phyloP scores from a whole-genome alignment of 2,113 vertebrate genomes.

The Pangasianodon hypophthalmus region DNA sequence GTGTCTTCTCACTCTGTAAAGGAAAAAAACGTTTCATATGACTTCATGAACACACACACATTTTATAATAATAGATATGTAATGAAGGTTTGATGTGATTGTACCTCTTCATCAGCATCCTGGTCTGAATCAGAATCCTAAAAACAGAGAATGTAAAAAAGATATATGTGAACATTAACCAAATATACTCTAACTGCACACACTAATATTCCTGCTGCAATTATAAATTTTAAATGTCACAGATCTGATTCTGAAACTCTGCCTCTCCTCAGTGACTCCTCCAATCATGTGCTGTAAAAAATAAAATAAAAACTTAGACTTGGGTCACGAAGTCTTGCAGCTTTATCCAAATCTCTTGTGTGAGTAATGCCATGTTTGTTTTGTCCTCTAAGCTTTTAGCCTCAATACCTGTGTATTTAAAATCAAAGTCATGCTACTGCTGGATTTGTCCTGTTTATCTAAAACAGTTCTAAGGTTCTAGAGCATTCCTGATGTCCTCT shows the following conservation, averaged over 20 bases:
- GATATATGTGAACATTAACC: not conserved
- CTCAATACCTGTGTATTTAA: not conserved
- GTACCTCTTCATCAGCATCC: conserved; percentile 96
- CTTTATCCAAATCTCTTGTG: not conserved
- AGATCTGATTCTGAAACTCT: too few species aligned
- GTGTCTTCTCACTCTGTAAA: conserved; percentile 88
- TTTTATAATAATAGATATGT: not conserved
- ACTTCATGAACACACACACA: not conserved
- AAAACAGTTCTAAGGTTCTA: not conserved
- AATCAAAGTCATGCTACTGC: not conserved
- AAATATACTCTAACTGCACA: not conserved
- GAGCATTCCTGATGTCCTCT: not conserved
- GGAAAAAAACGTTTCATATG: conserved; percentile 57
- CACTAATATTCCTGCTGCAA: not conserved
- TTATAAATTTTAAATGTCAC: not conserved
- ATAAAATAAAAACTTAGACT: not conserved
- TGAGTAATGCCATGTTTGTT: not conserved
- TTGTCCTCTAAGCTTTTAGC: not conserved
- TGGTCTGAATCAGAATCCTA: conserved; percentile 97
- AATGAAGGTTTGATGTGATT: not conserved
- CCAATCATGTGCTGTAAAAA: not conserved
- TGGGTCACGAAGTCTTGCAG: not conserved
- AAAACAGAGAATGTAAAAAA: conserved; percentile 57
- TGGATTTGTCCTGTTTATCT: not conserved
- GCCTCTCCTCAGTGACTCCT: too few species aligned